Conservation (phyloP, 2,797 vertebrate species). For the Chanos chanos region DNA sequence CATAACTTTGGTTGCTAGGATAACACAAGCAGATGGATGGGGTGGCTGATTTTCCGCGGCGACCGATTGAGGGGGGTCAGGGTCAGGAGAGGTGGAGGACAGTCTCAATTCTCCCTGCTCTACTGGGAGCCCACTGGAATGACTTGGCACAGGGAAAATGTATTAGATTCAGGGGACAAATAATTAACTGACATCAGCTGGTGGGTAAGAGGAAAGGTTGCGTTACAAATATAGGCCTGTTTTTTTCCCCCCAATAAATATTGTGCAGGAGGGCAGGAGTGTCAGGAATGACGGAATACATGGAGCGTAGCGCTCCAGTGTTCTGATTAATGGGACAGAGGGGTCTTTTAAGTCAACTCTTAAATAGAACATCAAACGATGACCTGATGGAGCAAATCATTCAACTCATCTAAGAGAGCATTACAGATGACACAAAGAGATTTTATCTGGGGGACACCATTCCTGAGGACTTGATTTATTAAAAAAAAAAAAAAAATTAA, state of each 20-base stretch:
- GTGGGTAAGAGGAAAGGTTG: conserved; percentile 73
- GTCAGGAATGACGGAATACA: conserved; percentile 67
- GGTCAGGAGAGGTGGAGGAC: conserved; percentile 25
- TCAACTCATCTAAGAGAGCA: conserved; percentile 21
- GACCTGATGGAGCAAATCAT: conserved; percentile 57
- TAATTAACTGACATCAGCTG: conserved; percentile 84
- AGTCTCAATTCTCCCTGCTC: conserved; percentile 65
- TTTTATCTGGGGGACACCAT: conserved; percentile 35
- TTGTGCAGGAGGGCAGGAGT: conserved; percentile 49
- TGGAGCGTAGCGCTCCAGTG: conserved; percentile 53
- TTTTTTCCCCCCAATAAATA: conserved; percentile 67
- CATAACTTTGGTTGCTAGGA: conserved; percentile 81
- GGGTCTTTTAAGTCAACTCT: conserved; percentile 64
- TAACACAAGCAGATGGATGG: conserved; percentile 83
- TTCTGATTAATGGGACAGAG: conserved; percentile 75
- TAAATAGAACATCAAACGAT: conserved; percentile 72
- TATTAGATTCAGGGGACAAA: conserved; percentile 84
- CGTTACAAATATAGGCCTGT: conserved; percentile 71
- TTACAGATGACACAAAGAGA: conserved; percentile 34
- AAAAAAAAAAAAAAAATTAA: too few species aligned
- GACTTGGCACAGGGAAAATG: conserved; percentile 73
- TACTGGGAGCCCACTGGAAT: conserved; percentile 64
- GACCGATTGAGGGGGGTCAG: conserved; percentile 50
- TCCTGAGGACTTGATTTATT: too few species aligned
- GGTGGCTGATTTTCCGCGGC: conserved; percentile 68